Conservation (phyloP, 2,113 vertebrate genomes). For the Ageneiosus marmoratus region DNA sequence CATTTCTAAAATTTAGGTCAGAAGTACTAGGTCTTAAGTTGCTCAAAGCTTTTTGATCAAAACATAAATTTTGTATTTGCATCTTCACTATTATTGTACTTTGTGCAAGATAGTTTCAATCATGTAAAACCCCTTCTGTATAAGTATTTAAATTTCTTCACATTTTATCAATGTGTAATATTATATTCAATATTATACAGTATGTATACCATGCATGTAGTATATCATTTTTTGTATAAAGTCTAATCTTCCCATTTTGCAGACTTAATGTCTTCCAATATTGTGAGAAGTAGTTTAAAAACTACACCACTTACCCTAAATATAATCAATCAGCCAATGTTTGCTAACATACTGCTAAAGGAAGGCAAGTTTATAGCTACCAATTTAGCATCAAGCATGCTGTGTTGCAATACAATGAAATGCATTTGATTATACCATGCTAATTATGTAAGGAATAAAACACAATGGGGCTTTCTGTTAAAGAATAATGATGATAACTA, state of each 20-base stretch:
- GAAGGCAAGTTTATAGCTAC: background rate
- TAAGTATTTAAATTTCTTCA: background rate
- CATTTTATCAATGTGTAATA: background rate
- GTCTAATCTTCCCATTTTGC: background rate
- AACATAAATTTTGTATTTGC: background rate
- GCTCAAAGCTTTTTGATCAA: background rate
- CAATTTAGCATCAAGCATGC: no score
- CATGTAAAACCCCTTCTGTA: background rate
- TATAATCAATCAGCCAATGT: background rate
- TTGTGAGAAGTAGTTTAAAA: background rate
- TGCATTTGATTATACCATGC: background rate
- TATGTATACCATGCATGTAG: background rate
- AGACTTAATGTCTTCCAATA: background rate
- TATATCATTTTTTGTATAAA: background rate
- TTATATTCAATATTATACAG: background rate
- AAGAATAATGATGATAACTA: background rate
- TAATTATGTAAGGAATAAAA: background rate
- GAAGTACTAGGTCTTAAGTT: background rate
- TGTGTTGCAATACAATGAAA: no score
- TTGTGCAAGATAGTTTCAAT: background rate
- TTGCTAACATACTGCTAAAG: background rate
- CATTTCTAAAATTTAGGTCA: background rate
- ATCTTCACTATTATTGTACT: background rate
- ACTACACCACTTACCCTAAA: background rate
- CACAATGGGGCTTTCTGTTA: background rate